A percentile compares a stretch with the other conserved stretches of the same genome.
Conservation (phyloP, 2,797 vertebrate genomes). For the Enteromius afrohamiltoni region DNA sequence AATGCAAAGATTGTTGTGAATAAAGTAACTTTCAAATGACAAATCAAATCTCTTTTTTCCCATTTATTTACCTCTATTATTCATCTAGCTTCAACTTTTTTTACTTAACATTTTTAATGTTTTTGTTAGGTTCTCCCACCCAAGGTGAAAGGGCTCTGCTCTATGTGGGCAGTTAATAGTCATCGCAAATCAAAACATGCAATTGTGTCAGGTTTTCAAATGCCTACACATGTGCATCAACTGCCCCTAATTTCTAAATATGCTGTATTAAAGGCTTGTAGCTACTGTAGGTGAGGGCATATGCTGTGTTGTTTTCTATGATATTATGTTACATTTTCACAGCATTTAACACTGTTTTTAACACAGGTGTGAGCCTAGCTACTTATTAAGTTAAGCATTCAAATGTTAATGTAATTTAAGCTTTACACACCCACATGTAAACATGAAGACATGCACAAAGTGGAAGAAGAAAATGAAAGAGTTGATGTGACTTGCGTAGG, state of each 20-base stretch:
- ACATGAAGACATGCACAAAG: constrained; percentile 45
- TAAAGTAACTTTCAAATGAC: not conserved
- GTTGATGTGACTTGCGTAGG: constrained; percentile 78
- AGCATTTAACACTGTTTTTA: not conserved
- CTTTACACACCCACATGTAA: constrained; percentile 43
- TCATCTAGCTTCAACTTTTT: not conserved
- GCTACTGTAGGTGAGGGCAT: not conserved
- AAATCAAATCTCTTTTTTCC: not conserved
- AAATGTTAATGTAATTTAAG: constrained; percentile 44
- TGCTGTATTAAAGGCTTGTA: not conserved
- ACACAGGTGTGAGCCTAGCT: not conserved
- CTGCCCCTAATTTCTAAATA: constrained; percentile 3
- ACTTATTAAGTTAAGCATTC: constrained; percentile 13
- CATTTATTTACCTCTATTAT: not conserved
- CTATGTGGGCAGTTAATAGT: constrained; percentile 28
- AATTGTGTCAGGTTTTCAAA: constrained; percentile 25
- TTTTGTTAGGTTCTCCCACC: constrained; percentile 16
- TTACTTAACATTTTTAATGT: not conserved
- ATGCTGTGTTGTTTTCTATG: constrained; percentile 1
- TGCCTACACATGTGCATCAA: constrained; percentile 1
- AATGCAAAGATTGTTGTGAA: not conserved
- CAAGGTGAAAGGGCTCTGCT: constrained; percentile 27
- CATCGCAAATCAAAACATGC: constrained; percentile 27
- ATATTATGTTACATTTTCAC: constrained; percentile 25
- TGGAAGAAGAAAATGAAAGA: constrained; percentile 59